A percentile compares a stretch with the other conserved stretches of the same genome.
Evolutionary conservation across 2,113 vertebrate genomes (phyloP).

Genomic region (Pleuronectes platessa): DNA sequence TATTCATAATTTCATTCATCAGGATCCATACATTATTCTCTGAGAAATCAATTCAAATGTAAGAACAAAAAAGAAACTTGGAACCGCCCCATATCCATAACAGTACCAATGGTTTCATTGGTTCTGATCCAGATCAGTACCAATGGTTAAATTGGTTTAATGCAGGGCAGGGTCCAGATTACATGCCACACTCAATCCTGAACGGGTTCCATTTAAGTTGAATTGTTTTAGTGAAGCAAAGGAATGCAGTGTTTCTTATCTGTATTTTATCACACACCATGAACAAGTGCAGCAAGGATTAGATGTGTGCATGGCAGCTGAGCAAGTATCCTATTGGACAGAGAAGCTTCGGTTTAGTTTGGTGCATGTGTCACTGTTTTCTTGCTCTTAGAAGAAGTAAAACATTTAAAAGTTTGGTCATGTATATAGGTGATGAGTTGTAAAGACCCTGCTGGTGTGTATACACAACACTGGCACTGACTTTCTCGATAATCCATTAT

Average conservation of each 20-base stretch:
- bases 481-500: conserved; percentile 60
- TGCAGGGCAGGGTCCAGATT: conserved; percentile 6
- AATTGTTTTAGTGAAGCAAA: conserved; percentile 16
- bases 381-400: background rate
- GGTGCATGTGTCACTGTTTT: background rate
- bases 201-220: conserved; percentile 2
- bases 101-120: too few species aligned
- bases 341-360: background rate
- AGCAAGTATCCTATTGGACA: conserved; percentile 12
- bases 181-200: background rate
- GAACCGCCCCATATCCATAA: too few species aligned
- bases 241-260: conserved; percentile 2
- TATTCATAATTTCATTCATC: too few species aligned
- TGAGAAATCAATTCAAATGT: too few species aligned
- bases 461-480: conserved; percentile 33
- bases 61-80: too few species aligned
- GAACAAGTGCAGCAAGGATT: background rate
- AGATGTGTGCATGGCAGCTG: background rate
- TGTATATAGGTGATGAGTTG: conserved; percentile 18
- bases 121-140: too few species aligned
- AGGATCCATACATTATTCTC: too few species aligned
- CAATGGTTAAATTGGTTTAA: too few species aligned
- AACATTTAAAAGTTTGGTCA: too few species aligned
- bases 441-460: conserved; percentile 29
- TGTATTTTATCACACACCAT: too few species aligned